Base-by-base conservation (phyloP, 2,888 invertebrate species). In the Anagyrus pseudococci region DNA sequence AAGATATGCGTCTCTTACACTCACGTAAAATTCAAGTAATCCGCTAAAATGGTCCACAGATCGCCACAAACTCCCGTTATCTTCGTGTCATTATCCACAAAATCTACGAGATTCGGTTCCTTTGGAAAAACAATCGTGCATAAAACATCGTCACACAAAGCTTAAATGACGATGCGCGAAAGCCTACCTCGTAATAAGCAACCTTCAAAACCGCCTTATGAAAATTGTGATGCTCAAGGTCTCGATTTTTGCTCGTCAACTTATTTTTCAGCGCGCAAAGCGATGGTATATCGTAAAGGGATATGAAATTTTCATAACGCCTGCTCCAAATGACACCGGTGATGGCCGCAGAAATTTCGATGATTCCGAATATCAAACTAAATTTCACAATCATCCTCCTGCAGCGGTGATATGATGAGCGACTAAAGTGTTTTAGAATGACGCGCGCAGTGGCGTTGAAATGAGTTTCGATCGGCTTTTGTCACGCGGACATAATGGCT, bases 1-100 rank as follows among this genome's bases (percentile, higher is more conserved):
- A 33, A 47, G 17, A 26, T 23, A 15, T 25, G 19, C 17, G 4
- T 13, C 0, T 13, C 19, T 3, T 13, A 33, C 33, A 46, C 50
- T 10, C 43, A 68, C 68, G 66, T 68, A 13, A 68, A 68, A 19
- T 68, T 66, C n/a, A 68, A 29, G 20, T 58, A 60, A 2, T 64
- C 55, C 3, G 68, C 58, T 3, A 68, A 29, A 40, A 48, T 66
- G 4, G 17, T 54, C 68, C 68, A 68, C 1, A 68, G 37, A 7
- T 66, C 62, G 6, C 68, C 68, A 10, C 50, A 59, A 8, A 55
- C 59, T 1, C 68, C 68, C 2, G 54, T 52, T 2, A 68, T 29
- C 22, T 40, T 64, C 0, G 66, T 66, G 25, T 61, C 62, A 43
- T 68, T 64, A 3, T 64, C 55, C 4, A 47, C 4, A 26, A 58